Percentiles rank a stretch among this genome's conserved stretches.
Conservation (phyloP, 2,113 vertebrate species). For the Pomatorhinus ruficollis region DNA sequence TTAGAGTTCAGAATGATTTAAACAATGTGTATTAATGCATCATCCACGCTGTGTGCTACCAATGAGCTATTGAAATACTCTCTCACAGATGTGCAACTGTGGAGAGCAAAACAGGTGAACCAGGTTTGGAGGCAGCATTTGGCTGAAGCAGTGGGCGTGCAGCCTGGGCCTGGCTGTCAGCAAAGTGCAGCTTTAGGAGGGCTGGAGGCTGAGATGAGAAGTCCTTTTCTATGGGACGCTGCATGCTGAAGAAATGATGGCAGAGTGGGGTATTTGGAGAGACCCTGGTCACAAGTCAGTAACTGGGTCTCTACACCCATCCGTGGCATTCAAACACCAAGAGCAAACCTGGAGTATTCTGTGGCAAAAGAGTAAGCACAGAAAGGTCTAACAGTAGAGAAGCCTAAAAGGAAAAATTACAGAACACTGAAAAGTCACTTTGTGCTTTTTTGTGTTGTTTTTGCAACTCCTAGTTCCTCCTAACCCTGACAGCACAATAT, state of each 20-base stretch:
- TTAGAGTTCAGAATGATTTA: not conserved
- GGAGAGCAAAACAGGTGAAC: not conserved
- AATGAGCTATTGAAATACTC: not conserved
- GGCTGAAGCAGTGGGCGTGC: not conserved
- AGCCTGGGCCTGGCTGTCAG: not conserved
- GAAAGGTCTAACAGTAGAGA: not conserved
- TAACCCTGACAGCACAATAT: not conserved
- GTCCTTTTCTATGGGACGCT: not conserved
- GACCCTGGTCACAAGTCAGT: not conserved
- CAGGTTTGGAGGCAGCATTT: not conserved
- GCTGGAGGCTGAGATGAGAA: not conserved
- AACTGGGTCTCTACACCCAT: not conserved
- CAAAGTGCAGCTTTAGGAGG: not conserved
- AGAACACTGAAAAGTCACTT: not conserved
- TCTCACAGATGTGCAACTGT: not conserved
- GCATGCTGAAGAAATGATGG: not conserved
- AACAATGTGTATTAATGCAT: not conserved
- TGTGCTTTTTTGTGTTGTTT: not conserved
- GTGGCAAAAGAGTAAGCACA: not conserved
- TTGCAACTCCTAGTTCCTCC: not conserved
- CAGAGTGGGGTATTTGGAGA: not conserved
- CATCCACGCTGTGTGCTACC: not conserved
- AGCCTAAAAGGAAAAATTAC: not conserved
- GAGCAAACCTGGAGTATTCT: not conserved
- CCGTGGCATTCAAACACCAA: not conserved